Percentiles rank a stretch among this genome's conserved stretches.
phyloP scores from a whole-genome alignment of 1,140 invertebrate genomes.

The Hermetia illucens region DNA sequence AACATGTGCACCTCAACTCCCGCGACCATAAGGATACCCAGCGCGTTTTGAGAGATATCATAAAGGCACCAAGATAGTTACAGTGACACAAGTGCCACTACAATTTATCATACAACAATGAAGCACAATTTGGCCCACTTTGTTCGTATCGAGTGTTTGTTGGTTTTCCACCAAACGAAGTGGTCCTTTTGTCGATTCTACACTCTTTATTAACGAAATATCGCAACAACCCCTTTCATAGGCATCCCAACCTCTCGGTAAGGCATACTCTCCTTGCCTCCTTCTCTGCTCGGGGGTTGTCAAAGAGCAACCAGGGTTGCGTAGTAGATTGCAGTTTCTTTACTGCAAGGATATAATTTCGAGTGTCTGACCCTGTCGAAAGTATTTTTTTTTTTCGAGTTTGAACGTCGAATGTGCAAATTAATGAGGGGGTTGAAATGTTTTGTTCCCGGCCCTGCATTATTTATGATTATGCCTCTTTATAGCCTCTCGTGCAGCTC shows the following conservation, averaged over 20 bases:
- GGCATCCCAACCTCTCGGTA: no score
- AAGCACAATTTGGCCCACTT: conserved; percentile 2
- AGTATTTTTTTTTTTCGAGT: background rate
- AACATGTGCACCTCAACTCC: background rate
- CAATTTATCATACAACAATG: conserved; percentile 3
- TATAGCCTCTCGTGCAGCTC: no score
- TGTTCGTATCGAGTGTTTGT: conserved; percentile 1
- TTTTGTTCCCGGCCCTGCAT: background rate
- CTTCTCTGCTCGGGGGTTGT: background rate
- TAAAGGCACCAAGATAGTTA: background rate
- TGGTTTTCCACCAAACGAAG: conserved; percentile 1
- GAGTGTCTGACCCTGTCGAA: no score
- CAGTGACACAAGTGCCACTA: background rate
- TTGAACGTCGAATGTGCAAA: background rate
- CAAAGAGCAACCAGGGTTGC: no score
- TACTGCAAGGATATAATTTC: no score
- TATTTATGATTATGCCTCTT: conserved; percentile 1
- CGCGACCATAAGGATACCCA: background rate
- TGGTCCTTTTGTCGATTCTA: no score
- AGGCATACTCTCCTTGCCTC: background rate
- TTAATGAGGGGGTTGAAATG: background rate
- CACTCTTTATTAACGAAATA: no score
- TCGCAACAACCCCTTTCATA: no score
- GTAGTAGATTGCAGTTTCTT: no score
- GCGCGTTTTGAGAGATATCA: background rate